These are phyloP conservation scores for Pandemis cinnamomeana DNA, from an alignment of 2,888 invertebrate genomes.

Conservation along the genomic window DNA sequence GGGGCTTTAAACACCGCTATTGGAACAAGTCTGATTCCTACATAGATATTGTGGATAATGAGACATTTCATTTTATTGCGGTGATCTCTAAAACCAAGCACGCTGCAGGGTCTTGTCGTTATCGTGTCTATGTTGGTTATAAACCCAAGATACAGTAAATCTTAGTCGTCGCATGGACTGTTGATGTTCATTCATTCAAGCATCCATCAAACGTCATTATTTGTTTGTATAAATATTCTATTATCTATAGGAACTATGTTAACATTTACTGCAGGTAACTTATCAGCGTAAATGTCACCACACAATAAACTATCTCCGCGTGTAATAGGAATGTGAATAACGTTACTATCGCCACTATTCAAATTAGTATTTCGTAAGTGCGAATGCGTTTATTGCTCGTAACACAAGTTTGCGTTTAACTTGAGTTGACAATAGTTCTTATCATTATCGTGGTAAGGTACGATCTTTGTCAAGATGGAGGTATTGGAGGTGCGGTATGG, in stretches of 20 bases:
- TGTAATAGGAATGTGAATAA: constrained; percentile 35
- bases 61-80: not conserved
- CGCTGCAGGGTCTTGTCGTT: not conserved
- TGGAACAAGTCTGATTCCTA: not conserved
- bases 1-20: not conserved
- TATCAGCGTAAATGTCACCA: constrained; percentile 39
- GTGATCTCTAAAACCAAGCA: not conserved
- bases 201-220: constrained; percentile 7
- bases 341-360: constrained; percentile 41
- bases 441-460: constrained; percentile 14
- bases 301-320: constrained; percentile 33
- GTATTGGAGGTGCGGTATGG: not conserved
- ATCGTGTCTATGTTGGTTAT: not conserved
- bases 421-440: constrained; percentile 11
- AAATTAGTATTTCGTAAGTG: constrained; percentile 43
- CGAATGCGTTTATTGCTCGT: constrained; percentile 36
- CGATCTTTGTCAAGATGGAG: not conserved
- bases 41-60: not conserved
- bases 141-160: not conserved
- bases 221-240: constrained; percentile 10
- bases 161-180: not conserved
- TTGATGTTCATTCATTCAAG: constrained; percentile 3
- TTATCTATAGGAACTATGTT: constrained; percentile 24
- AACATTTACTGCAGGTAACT: constrained; percentile 28
- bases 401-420: constrained; percentile 14